A percentile compares a stretch with the other conserved stretches of the same genome.
These are phyloP conservation scores for Penaeus vannamei DNA, from an alignment of 1,140 invertebrate species.

Conservation along the genomic window DNA sequence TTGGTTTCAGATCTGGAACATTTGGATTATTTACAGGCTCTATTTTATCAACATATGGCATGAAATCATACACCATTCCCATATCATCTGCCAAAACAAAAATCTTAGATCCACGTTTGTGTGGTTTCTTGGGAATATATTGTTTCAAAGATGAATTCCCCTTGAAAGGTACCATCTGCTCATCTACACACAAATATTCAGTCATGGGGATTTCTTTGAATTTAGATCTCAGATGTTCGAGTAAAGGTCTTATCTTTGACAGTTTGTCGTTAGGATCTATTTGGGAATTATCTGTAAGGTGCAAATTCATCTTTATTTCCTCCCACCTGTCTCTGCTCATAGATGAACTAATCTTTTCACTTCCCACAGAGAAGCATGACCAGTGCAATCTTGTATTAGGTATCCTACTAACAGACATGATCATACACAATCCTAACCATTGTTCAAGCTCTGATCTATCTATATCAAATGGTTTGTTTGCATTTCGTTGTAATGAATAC, in stretches of 20 bases:
- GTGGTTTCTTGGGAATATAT: conserved; percentile 60
- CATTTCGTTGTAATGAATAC: background rate
- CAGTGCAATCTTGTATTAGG: conserved; percentile 35
- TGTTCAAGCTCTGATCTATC: conserved; percentile 2
- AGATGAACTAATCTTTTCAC: conserved; percentile 19
- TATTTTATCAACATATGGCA: conserved; percentile 40
- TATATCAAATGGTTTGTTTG: conserved; percentile 31
- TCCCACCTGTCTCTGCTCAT: conserved; percentile 44
- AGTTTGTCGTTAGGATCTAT: conserved; percentile 4
- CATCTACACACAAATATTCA: conserved; percentile 26
- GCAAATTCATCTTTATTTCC: conserved; percentile 36
- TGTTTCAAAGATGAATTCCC: conserved; percentile 62
- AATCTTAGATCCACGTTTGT: conserved; percentile 37
- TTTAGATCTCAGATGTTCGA: conserved; percentile 13
- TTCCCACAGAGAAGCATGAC: background rate
- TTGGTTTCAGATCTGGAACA: conserved; percentile 29
- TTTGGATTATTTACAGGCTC: too few species aligned
- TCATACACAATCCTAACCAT: conserved; percentile 29
- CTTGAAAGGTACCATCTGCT: conserved; percentile 59
- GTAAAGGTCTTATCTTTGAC: background rate
- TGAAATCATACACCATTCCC: conserved; percentile 43
- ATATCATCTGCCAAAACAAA: conserved; percentile 43
- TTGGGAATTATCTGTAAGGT: conserved; percentile 30
- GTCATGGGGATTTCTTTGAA: too few species aligned
- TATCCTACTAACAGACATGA: conserved; percentile 19